Evolutionary conservation across 2,113 vertebrate species (phyloP), one percentile per base, ranked within the genome.

Genomic region (Acanthochromis polyacanthus): DNA sequence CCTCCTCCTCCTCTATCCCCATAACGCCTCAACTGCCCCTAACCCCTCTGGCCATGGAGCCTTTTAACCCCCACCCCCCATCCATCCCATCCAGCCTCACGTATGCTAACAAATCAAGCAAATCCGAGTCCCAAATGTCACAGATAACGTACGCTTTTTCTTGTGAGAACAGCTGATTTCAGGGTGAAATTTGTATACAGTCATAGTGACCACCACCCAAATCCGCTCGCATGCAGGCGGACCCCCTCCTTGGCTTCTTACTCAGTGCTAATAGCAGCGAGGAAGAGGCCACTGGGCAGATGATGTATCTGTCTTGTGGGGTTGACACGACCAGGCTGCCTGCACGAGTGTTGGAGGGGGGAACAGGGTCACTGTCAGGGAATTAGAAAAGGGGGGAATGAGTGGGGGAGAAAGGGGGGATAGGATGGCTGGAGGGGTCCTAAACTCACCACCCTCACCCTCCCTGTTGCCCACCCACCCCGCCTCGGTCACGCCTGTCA

Each of bases 401-500:
- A 28, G 70, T n/a, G 45, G 28, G 67, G 25, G 68, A 46, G 5
- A 20, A 36, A n/a, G 45, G 72, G 79, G 55, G 68, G 72, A 1
- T 10, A 70, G 61, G 58, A 83, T 86, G 89, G 82, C 83, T 89
- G 71, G 68, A 90, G 85, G 89, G 90, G 80, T 89, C 88, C 88
- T 77, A 88, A 83, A 81, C 83, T 73, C 38, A 16, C 11, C 25
- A 12, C 45, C 32, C 32, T 36, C 32, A 8, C 64, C 81, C 65
- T 81, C 23, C 48, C 58, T 56, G 28, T 53, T 85, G 88, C 82
- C 88, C 86, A 82, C 80, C 82, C 81, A 82, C 84, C 84, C 90
- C 81, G 50, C 82, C 91, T 86, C 30, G 65, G 86, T 91, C 87
- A 92, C 87, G 90, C 83, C 89, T 93, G 90, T 91, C 90, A 89